These are phyloP conservation scores for Etheostoma cragini DNA, from an alignment of 2,113 vertebrate genomes.

Conservation along the genomic window DNA sequence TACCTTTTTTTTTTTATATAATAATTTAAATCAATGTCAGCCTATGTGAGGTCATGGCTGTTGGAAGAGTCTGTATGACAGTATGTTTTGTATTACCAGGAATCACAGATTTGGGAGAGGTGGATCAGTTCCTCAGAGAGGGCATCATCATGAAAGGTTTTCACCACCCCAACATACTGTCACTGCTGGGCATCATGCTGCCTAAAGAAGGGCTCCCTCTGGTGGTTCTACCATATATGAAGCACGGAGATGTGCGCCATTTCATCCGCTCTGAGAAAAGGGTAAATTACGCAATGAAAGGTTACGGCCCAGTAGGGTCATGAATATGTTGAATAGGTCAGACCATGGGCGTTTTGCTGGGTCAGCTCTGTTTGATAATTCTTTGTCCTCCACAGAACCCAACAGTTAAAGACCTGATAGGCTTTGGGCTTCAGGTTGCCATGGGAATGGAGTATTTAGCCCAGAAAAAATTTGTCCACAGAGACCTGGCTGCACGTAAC, in stretches of 20 bases:
- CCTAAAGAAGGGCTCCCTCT: slow-evolving; percentile 91
- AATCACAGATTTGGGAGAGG: slow-evolving; percentile 93
- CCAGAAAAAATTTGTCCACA: slow-evolving; percentile 94
- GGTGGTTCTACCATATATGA: slow-evolving; percentile 95
- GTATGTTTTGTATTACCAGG: slow-evolving; percentile 76
- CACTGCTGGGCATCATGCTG: slow-evolving; percentile 91
- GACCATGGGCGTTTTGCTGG: not conserved
- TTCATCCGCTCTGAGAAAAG: slow-evolving; percentile 91
- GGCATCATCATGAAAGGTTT: slow-evolving; percentile 97
- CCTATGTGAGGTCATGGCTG: not conserved
- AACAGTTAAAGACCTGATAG: slow-evolving; percentile 94
- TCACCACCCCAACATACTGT: slow-evolving; percentile 92
- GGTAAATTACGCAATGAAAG: slow-evolving; percentile 78
- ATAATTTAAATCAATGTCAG: not conserved
- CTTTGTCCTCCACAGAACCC: slow-evolving; percentile 85
- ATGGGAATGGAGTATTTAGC: slow-evolving; percentile 96
- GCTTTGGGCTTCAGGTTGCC: slow-evolving; percentile 96
- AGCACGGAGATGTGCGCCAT: slow-evolving; percentile 92
- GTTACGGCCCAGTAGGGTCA: not conserved
- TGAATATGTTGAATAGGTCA: not conserved
- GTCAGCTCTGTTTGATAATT: not conserved
- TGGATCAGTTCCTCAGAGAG: slow-evolving; percentile 94
- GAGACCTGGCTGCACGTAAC: slow-evolving; percentile 96
- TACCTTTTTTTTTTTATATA: not conserved
- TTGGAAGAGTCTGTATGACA: slow-evolving; percentile 3